These are phyloP conservation scores for Leptarthrus brevirostris DNA, from an alignment of 2,888 invertebrate genomes.

Conservation along the genomic window DNA sequence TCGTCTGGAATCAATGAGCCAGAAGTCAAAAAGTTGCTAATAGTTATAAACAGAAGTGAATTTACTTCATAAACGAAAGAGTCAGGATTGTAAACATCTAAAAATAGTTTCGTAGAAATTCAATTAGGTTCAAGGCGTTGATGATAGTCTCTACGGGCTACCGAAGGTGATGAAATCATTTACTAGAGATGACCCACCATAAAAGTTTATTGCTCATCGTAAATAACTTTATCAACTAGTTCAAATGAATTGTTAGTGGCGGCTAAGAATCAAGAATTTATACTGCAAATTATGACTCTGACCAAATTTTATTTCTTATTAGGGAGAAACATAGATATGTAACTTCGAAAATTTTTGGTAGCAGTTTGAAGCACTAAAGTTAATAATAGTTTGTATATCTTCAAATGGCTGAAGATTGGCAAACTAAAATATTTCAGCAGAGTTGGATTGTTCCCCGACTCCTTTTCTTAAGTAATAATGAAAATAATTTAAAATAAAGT, in stretches of 20 bases:
- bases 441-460: no score
- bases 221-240: slow-evolving; percentile 28
- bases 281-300: background rate
- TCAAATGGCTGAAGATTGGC: no score
- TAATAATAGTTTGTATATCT: no score
- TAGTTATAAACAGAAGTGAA: background rate
- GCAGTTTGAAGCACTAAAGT: no score
- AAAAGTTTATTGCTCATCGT: slow-evolving; percentile 22
- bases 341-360: no score
- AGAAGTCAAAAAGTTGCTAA: slow-evolving; percentile 36
- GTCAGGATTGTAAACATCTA: background rate
- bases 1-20: background rate
- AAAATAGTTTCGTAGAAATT: slow-evolving; percentile 17
- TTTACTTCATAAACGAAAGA: background rate
- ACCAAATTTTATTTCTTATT: no score
- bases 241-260: background rate
- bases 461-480: no score
- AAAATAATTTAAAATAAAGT: no score
- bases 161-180: slow-evolving; percentile 32
- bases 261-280: background rate
- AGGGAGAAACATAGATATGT: no score
- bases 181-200: slow-evolving; percentile 15
- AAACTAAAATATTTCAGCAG: no score
- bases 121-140: no score
- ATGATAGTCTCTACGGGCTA: slow-evolving; percentile 18